Percentiles rank a stretch among this genome's conserved stretches.
Evolutionary conservation across 2,888 invertebrate species (phyloP).

Genomic region (Sesia apiformis): DNA sequence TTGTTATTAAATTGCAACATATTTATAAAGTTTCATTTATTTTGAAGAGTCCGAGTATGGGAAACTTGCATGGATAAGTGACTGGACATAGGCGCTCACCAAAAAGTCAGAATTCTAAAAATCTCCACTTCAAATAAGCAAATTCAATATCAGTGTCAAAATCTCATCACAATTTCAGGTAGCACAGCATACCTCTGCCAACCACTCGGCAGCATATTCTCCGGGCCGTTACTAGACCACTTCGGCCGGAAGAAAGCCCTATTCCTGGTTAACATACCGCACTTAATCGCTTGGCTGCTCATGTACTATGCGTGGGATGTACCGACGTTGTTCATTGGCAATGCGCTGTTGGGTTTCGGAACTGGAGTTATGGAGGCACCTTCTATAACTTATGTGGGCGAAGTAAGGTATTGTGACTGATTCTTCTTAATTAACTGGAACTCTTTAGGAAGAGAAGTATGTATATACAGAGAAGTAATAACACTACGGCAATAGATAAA

Average conservation of each 20-base stretch:
- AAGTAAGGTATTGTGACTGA: constrained; percentile 51
- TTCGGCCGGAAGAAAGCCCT: constrained; percentile 71
- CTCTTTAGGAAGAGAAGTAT: too few species aligned
- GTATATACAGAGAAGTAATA: too few species aligned
- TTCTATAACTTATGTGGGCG: constrained; percentile 76
- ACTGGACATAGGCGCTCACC: too few species aligned
- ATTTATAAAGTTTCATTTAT: too few species aligned
- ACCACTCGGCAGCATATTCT: constrained; percentile 73
- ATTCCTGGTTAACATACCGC: constrained; percentile 74
- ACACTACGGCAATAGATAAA: too few species aligned
- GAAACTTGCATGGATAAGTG: too few species aligned
- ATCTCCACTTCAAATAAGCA: too few species aligned
- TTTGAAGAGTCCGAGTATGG: too few species aligned
- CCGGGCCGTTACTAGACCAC: constrained; percentile 69
- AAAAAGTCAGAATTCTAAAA: too few species aligned
- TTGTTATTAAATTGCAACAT: too few species aligned
- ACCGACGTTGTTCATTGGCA: constrained; percentile 61
- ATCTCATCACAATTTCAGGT: constrained; percentile 34
- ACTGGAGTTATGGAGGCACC: constrained; percentile 77
- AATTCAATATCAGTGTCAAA: too few species aligned
- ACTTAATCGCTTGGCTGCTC: constrained; percentile 72
- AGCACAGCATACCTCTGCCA: constrained; percentile 74
- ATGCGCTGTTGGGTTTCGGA: constrained; percentile 70
- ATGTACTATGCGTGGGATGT: constrained; percentile 67
- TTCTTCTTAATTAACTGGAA: too few species aligned